phyloP scores from a whole-genome alignment of 2,113 vertebrate species.

The Genyomyrus donnyi region DNA sequence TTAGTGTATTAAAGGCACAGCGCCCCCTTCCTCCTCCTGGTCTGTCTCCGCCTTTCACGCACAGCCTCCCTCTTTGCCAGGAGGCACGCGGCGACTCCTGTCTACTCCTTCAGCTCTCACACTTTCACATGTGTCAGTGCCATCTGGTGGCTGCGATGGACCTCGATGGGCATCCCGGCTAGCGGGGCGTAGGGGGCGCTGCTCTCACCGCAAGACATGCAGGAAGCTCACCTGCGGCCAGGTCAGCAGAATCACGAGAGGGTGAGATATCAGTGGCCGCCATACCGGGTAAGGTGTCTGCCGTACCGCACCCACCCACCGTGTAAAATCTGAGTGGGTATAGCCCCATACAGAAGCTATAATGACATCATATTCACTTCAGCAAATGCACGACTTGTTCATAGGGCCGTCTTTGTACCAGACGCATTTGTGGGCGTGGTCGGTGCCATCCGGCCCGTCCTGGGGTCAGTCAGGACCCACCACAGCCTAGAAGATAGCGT shows the following conservation, averaged over 20 bases:
- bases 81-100: neutral
- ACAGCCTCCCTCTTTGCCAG: neutral
- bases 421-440: neutral
- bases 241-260: neutral
- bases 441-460: neutral
- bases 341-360: neutral
- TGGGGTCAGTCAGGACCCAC: neutral
- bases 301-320: neutral
- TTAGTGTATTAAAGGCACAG: neutral
- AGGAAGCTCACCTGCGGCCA: neutral
- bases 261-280: neutral
- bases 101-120: neutral
- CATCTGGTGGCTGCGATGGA: conserved; percentile 20
- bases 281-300: neutral
- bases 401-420: neutral
- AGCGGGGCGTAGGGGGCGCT: neutral
- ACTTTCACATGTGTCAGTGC: conserved; percentile 12
- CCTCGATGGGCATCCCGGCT: neutral
- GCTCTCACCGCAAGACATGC: neutral
- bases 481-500: neutral
- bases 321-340: neutral
- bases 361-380: neutral
- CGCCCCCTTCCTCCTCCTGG: neutral
- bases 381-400: neutral
- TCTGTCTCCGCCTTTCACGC: neutral